Evolutionary conservation across 2,113 vertebrate genomes (phyloP).

Genomic region (Stegostoma tigrinum): DNA sequence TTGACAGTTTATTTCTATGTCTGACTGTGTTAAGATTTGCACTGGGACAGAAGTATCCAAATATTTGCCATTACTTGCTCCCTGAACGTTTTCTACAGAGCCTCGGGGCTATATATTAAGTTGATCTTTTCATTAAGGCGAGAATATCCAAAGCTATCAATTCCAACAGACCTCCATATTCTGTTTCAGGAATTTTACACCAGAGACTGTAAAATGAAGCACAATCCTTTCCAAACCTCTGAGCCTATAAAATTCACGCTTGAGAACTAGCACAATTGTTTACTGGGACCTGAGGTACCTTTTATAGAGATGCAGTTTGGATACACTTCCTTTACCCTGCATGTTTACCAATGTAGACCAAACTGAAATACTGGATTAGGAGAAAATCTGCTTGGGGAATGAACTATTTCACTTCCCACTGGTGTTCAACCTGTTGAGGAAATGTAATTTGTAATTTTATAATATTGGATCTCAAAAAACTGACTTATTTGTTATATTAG

Average conservation of each 20-base stretch:
- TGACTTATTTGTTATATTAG: not conserved
- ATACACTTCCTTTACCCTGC: not conserved
- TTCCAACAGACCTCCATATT: not conserved
- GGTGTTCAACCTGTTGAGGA: not conserved
- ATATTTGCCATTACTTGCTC: not conserved
- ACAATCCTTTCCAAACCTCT: not conserved
- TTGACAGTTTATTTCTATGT: not conserved
- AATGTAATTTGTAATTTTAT: not conserved
- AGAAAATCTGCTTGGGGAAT: not conserved
- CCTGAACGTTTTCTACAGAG: not conserved
- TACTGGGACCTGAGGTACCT: not conserved
- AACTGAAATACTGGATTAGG: not conserved
- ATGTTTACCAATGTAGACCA: not conserved
- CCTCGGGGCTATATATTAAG: not conserved
- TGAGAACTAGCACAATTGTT: not conserved
- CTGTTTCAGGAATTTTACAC: not conserved
- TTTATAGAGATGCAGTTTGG: not conserved
- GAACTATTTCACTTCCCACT: too few relatives aligned
- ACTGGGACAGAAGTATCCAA: not conserved
- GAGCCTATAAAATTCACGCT: not conserved
- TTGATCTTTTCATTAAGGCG: not conserved
- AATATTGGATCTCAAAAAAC: not conserved
- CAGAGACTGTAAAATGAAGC: not conserved
- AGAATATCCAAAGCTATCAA: not conserved
- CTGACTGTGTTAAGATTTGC: not conserved